Percentiles rank a stretch among this genome's conserved stretches.
Evolutionary conservation across 2,888 invertebrate genomes (phyloP).

Genomic region (Tiliacea citrago): DNA sequence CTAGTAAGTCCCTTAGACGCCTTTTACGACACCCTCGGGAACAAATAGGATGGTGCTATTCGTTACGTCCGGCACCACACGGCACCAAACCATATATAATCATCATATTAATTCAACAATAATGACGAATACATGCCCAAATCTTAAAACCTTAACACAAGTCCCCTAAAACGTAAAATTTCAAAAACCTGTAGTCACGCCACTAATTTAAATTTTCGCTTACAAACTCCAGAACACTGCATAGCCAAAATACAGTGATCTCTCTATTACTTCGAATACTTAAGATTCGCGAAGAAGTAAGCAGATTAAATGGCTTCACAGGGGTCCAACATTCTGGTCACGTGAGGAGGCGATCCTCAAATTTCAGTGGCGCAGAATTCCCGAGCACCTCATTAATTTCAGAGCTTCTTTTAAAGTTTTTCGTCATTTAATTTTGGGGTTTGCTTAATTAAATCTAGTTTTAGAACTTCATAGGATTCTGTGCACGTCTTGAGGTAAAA

Average conservation of each 20-base stretch:
- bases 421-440: constrained; percentile 60
- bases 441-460: constrained; percentile 75
- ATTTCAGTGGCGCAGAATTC: constrained; percentile 71
- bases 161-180: constrained; percentile 34
- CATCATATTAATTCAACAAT: background rate
- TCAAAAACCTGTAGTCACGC: constrained; percentile 47
- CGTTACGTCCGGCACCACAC: too few species aligned
- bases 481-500: constrained; percentile 12
- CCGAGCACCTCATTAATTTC: constrained; percentile 78
- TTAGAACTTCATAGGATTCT: constrained; percentile 49
- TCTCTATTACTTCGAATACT: constrained; percentile 46
- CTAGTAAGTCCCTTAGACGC: too few species aligned
- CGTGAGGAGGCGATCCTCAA: constrained; percentile 63
- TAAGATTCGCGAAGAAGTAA: constrained; percentile 38
- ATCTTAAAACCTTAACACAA: constrained; percentile 6
- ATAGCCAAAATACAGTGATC: constrained; percentile 48
- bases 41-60: too few species aligned
- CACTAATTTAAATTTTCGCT: constrained; percentile 72
- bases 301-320: constrained; percentile 45
- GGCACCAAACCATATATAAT: too few species aligned
- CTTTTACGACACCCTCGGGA: too few species aligned
- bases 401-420: constrained; percentile 75
- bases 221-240: constrained; percentile 56
- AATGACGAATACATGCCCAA: background rate
- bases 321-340: constrained; percentile 52